These are phyloP conservation scores for Paralvinella palmiformis DNA, from an alignment of 1,140 invertebrate genomes.

Conservation along the genomic window DNA sequence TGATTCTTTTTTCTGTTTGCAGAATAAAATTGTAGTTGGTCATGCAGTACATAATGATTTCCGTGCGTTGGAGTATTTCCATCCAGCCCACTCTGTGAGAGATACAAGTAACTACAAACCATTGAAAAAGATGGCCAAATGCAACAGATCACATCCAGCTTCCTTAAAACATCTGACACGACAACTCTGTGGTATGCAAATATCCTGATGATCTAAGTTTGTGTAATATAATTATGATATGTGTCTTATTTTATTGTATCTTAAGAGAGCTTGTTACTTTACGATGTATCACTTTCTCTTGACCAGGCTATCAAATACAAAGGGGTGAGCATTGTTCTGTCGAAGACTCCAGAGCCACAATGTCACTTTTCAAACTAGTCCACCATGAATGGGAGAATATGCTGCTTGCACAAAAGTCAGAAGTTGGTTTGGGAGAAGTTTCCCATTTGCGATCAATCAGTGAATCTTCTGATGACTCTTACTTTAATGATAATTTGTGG, in stretches of 20 bases:
- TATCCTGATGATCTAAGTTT: neutral
- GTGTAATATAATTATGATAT: neutral
- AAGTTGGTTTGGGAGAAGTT: no score
- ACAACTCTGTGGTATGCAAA: slow-evolving; percentile 63
- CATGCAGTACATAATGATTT: slow-evolving; percentile 82
- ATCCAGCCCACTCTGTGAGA: slow-evolving; percentile 65
- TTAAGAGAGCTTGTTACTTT: no score
- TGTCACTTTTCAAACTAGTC: slow-evolving; percentile 32
- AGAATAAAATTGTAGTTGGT: slow-evolving; percentile 70
- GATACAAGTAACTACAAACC: slow-evolving; percentile 74
- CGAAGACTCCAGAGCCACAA: slow-evolving; percentile 29
- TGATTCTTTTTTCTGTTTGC: slow-evolving; percentile 44
- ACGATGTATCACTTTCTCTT: neutral
- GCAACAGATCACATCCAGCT: slow-evolving; percentile 58
- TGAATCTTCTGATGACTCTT: no score
- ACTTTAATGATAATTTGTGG: no score
- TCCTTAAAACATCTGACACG: slow-evolving; percentile 70
- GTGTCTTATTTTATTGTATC: neutral
- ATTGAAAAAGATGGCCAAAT: slow-evolving; percentile 53
- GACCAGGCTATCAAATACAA: slow-evolving; percentile 28
- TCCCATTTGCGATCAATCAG: no score
- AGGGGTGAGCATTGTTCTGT: slow-evolving; percentile 31
- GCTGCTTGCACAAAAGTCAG: no score
- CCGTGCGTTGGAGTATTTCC: slow-evolving; percentile 68
- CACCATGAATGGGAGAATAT: slow-evolving; percentile 31